Evolutionary conservation across 2,797 vertebrate species (phyloP).

Genomic region (Pseudopleuronectes americanus): DNA sequence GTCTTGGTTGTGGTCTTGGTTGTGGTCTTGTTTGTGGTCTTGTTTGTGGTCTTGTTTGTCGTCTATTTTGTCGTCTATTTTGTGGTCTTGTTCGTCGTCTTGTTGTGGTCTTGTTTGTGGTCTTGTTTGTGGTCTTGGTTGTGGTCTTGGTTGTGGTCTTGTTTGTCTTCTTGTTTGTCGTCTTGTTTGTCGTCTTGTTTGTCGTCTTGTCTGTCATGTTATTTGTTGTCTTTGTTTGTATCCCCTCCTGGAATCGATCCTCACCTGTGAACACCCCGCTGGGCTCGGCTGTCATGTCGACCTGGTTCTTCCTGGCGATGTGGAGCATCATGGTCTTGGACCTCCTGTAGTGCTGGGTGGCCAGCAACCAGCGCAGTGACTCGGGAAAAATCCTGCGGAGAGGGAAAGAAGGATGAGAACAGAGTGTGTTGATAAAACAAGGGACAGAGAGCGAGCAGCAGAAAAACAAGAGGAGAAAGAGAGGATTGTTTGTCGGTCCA

Average conservation of each 20-base stretch:
- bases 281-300: slow-evolving; percentile 85
- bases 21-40: neutral
- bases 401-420: neutral
- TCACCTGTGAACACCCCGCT: slow-evolving; percentile 91
- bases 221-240: neutral
- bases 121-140: too few relatives aligned
- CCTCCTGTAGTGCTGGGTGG: slow-evolving; percentile 92
- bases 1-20: too few relatives aligned
- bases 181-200: too few relatives aligned
- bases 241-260: slow-evolving; percentile 15
- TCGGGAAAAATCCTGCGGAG: slow-evolving; percentile 92
- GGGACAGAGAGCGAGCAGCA: slow-evolving; percentile 22
- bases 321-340: slow-evolving; percentile 92
- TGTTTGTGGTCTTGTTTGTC: neutral
- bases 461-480: slow-evolving; percentile 67
- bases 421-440: slow-evolving; percentile 14
- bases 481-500: slow-evolving; percentile 63
- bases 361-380: slow-evolving; percentile 96
- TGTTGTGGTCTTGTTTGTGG: too few relatives aligned
- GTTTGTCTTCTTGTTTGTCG: too few relatives aligned
- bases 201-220: neutral
- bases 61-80: too few relatives aligned
- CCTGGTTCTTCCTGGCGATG: slow-evolving; percentile 90
- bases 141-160: too few relatives aligned
- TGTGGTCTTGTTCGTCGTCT: too few relatives aligned